phyloP scores from a whole-genome alignment of 1,140 invertebrate genomes.

The Lerema accius region DNA sequence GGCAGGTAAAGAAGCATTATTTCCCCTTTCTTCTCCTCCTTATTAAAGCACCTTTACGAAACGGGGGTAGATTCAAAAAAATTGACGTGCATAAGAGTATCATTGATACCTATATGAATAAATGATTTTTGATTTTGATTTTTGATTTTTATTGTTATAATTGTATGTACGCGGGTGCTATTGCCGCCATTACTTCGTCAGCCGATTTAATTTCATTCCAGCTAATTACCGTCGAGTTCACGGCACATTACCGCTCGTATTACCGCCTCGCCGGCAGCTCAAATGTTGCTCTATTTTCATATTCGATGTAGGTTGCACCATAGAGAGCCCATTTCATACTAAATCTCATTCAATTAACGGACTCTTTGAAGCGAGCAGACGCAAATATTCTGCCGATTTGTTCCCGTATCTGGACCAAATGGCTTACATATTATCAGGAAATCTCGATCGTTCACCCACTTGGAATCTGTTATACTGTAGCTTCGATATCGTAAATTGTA shows the following conservation, averaged over 20 bases:
- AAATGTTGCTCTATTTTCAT: slow-evolving; percentile 53
- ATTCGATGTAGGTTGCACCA: slow-evolving; percentile 50
- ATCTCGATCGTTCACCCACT: slow-evolving; percentile 29
- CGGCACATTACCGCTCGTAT: slow-evolving; percentile 40
- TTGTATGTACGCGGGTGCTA: neutral
- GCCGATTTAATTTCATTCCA: slow-evolving; percentile 55
- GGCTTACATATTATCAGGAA: slow-evolving; percentile 40
- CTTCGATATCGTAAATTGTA: slow-evolving; percentile 18
- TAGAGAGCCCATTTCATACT: slow-evolving; percentile 39
- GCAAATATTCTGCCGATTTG: slow-evolving; percentile 27
- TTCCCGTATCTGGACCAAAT: slow-evolving; percentile 3
- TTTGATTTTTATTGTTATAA: neutral
- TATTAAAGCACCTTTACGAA: no score
- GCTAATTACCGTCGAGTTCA: slow-evolving; percentile 60
- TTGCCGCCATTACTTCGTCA: slow-evolving; percentile 46
- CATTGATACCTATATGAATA: no score
- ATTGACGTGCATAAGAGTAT: no score
- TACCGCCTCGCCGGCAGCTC: slow-evolving; percentile 30
- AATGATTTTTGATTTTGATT: neutral
- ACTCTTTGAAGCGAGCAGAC: slow-evolving; percentile 43
- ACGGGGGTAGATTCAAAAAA: no score
- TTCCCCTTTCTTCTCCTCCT: no score
- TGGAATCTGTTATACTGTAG: slow-evolving; percentile 22
- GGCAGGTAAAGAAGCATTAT: no score
- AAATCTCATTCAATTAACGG: slow-evolving; percentile 52